phyloP scores from a whole-genome alignment of 2,888 invertebrate species.

The Prosopocoilus inquinatus region DNA sequence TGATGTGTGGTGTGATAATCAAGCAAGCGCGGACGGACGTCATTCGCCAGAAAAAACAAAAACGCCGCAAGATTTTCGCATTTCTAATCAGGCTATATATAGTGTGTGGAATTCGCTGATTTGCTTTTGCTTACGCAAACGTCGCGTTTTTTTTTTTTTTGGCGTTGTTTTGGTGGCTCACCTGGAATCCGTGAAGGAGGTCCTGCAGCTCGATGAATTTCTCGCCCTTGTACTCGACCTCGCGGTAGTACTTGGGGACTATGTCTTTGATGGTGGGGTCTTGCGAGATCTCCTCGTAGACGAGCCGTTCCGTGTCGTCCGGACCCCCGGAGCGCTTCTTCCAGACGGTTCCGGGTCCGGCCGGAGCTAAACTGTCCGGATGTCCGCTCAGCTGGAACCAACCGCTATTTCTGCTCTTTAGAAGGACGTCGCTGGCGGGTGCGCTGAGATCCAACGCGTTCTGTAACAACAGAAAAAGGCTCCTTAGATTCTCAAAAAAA shows the following conservation, averaged over 20 bases:
- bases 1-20: no score
- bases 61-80: no score
- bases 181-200: constrained; percentile 80
- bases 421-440: constrained; percentile 82
- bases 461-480: constrained; percentile 64
- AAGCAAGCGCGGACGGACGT: no score
- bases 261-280: constrained; percentile 71
- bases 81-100: no score
- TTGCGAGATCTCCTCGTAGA: constrained; percentile 76
- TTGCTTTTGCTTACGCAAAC: no score
- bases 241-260: constrained; percentile 81
- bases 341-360: constrained; percentile 91
- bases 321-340: constrained; percentile 74
- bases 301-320: constrained; percentile 71
- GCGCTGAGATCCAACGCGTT: constrained; percentile 89
- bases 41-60: no score
- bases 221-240: constrained; percentile 75
- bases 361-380: constrained; percentile 88
- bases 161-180: constrained; percentile 31
- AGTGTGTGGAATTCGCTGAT: no score
- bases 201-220: constrained; percentile 95
- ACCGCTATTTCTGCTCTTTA: constrained; percentile 66
- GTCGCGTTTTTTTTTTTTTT: no score
- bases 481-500: no score
- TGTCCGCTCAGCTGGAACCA: constrained; percentile 96